Evolutionary conservation across 2,797 vertebrate genomes (phyloP).

Genomic region (Cryptoprocta ferox): DNA sequence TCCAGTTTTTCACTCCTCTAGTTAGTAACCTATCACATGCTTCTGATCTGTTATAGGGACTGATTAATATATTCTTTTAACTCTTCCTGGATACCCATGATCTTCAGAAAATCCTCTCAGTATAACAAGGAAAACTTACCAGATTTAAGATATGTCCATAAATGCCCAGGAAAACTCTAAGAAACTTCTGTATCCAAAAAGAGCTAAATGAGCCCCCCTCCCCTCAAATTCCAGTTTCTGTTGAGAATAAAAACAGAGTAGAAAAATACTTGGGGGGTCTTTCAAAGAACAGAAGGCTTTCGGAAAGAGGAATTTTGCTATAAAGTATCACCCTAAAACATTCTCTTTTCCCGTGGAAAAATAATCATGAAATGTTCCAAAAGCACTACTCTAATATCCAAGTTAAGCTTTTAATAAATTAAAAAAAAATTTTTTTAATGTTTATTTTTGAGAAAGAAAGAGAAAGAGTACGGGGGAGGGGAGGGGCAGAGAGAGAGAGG

Average conservation of each 20-base stretch:
- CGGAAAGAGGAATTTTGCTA: conserved; percentile 13
- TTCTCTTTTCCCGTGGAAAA: background rate
- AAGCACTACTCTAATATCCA: conserved; percentile 35
- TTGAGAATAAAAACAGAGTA: conserved; percentile 11
- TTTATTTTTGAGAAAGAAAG: too few species aligned
- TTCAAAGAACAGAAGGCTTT: conserved; percentile 55
- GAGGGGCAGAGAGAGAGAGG: too few species aligned
- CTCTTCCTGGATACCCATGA: background rate
- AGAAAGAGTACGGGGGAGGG: too few species aligned
- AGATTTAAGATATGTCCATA: background rate
- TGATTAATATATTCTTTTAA: background rate
- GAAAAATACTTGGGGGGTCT: background rate
- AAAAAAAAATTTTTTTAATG: too few species aligned
- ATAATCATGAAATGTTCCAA: conserved; percentile 39
- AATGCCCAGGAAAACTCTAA: background rate
- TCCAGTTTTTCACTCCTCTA: conserved; percentile 28
- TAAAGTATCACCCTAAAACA: conserved; percentile 23
- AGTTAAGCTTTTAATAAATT: background rate
- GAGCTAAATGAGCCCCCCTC: background rate
- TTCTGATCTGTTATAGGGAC: conserved; percentile 16
- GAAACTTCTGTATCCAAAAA: conserved; percentile 40
- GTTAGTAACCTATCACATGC: conserved; percentile 27
- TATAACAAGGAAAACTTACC: conserved; percentile 39
- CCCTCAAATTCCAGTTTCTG: background rate
- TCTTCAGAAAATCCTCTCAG: conserved; percentile 40